Evolutionary conservation across 92 coral and sea anemone species (phyloP).

Genomic region (Zoanthus solanderi): DNA sequence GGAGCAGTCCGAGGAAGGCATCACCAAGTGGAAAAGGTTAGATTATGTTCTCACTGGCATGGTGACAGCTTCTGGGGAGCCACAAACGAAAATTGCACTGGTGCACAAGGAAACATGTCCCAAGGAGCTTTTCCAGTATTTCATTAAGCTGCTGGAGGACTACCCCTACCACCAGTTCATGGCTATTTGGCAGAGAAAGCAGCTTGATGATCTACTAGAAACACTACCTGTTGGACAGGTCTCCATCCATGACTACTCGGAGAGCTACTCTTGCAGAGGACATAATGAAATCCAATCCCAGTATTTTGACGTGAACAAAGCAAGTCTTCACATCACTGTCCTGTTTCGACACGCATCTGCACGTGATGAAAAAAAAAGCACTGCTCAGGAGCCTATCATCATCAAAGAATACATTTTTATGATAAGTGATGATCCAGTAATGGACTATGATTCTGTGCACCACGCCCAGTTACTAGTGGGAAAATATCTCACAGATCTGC

Average conservation of each 20-base stretch:
- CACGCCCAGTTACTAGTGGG: conserved; percentile 10
- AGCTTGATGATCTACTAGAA: conserved; percentile 51
- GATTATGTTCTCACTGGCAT: conserved; percentile 49
- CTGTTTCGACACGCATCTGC: conserved; percentile 50
- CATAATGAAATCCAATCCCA: conserved; percentile 58
- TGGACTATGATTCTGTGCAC: conserved; percentile 35
- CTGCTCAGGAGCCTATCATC: conserved; percentile 26
- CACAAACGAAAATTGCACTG: conserved; percentile 51
- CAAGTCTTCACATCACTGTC: conserved; percentile 53
- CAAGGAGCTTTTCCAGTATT: conserved; percentile 59
- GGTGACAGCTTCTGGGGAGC: conserved; percentile 46
- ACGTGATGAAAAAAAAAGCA: conserved; percentile 48
- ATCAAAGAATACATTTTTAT: conserved; percentile 30
- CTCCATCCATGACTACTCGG: conserved; percentile 58
- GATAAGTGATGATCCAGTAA: conserved; percentile 50
- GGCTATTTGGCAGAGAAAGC: conserved; percentile 57
- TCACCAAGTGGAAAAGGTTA: conserved; percentile 51
- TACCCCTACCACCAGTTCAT: conserved; percentile 64
- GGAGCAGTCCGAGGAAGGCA: conserved; percentile 33
- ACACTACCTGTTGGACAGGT: conserved; percentile 46
- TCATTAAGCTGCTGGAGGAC: conserved; percentile 40
- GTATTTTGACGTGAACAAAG: conserved; percentile 54
- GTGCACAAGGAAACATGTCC: conserved; percentile 57
- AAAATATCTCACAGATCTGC: conserved; percentile 29
- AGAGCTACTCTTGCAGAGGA: conserved; percentile 49